Base-by-base conservation (phyloP, 2,113 vertebrate genomes). In the Aspidoscelis tigris region DNA sequence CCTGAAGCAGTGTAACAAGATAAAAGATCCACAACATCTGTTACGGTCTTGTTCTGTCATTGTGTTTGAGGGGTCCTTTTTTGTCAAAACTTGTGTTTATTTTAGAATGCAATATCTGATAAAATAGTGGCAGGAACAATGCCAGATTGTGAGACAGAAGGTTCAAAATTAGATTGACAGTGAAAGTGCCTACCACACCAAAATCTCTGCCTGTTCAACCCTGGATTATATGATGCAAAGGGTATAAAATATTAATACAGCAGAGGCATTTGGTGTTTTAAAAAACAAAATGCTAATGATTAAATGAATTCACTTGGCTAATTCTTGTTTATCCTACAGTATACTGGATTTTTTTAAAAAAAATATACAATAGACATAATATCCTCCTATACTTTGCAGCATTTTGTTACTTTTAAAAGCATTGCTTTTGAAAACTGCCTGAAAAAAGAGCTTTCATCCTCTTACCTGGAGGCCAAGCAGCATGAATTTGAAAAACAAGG, bases 401-500 rank as follows among this genome's bases (percentile, higher is more conserved):
- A 26, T 79, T 41, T 50, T 69, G 26, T 33, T 20, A 66, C 50
- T 2, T 80, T 50, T 70, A 20, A 69, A 78, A 73, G 20, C 69
- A 82, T 43, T 5, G 14, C 58, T 70, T 69, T 53, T 50, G n/a
- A 53, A 70, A 80, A 79, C 5, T 26, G 12, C 65, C 66, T 90
- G 90, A 88, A 87, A 85, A 82, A 70, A 20, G 81, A 90, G 88
- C 91, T 92, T 89, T 93, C 84, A 33, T 89, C 74, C 83, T 80
- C 39, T 82, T 82, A 84, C 85, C 86, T 78, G 77, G 8, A 89
- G 8, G 0, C 66, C 86, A 87, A 75, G 84, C 91, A 91, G 83
- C n/a, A 86, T 50, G 33, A 4, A 24, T 91, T 81, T 90, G 78
- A 89, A 86, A 91, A 88, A 3, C 76, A 86, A 77, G 90, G 91